Percentiles rank a stretch among this genome's conserved stretches.
These are phyloP conservation scores for Portevinia maculata DNA, from an alignment of 2,888 invertebrate genomes.

Conservation along the genomic window DNA sequence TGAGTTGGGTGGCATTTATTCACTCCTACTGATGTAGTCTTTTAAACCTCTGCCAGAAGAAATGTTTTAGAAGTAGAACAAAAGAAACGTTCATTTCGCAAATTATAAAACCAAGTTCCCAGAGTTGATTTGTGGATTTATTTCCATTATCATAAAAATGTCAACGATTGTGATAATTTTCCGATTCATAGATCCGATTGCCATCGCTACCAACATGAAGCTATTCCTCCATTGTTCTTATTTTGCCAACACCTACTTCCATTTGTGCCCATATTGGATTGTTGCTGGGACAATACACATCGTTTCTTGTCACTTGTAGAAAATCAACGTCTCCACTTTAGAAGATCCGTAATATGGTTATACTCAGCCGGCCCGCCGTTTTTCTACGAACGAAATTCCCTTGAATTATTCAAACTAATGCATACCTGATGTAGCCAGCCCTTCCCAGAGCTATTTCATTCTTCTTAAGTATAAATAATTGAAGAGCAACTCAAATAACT, in stretches of 20 bases:
- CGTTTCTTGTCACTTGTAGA: not conserved
- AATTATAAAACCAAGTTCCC: too few species aligned
- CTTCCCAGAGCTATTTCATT: slow-evolving; percentile 32
- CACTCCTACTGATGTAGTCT: too few species aligned
- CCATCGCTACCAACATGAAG: not conserved
- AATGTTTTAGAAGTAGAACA: too few species aligned
- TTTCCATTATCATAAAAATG: too few species aligned
- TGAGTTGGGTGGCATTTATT: too few species aligned
- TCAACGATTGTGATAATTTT: not conserved
- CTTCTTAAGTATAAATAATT: slow-evolving; percentile 58
- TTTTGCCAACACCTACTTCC: not conserved
- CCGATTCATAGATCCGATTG: not conserved
- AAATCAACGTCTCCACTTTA: not conserved
- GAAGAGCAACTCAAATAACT: slow-evolving; percentile 50
- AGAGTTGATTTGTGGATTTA: too few species aligned
- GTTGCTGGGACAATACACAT: not conserved
- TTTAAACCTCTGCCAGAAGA: too few species aligned
- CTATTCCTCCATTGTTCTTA: not conserved
- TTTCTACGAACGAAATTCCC: not conserved
- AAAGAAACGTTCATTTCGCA: too few species aligned
- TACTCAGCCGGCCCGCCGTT: not conserved
- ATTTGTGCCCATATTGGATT: not conserved
- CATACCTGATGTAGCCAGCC: slow-evolving; percentile 40
- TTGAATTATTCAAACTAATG: slow-evolving; percentile 17
- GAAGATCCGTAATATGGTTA: not conserved